These are phyloP conservation scores for Siniperca scherzeri DNA, from an alignment of 2,797 vertebrate species.

Conservation along the genomic window DNA sequence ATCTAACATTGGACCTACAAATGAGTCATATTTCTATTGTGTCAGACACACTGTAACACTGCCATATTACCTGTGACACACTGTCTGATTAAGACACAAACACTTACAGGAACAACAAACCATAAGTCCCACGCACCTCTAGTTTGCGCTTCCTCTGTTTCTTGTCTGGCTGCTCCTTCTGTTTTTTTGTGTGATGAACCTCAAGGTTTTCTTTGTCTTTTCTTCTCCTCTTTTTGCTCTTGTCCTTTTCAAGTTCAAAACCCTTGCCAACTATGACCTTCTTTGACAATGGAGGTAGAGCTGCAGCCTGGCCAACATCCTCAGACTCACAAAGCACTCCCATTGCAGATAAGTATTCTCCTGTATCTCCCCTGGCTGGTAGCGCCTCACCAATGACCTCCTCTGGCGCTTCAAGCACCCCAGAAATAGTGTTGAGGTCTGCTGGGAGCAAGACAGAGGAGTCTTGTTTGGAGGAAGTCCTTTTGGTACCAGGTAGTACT, in stretches of 20 bases:
- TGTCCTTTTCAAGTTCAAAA: slow-evolving; percentile 74
- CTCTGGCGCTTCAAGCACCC: slow-evolving; percentile 93
- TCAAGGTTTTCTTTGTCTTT: slow-evolving; percentile 86
- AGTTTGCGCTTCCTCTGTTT: slow-evolving; percentile 84
- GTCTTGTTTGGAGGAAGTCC: slow-evolving; percentile 74
- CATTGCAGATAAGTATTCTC: slow-evolving; percentile 66
- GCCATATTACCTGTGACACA: neutral
- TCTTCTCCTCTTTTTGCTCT: slow-evolving; percentile 84
- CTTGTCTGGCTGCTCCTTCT: slow-evolving; percentile 80
- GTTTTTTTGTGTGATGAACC: slow-evolving; percentile 74
- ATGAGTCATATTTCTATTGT: neutral
- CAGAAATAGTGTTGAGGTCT: slow-evolving; percentile 86
- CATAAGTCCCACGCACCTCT: slow-evolving; percentile 73
- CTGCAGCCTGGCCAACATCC: slow-evolving; percentile 54
- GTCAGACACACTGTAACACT: neutral
- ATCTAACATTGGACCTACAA: neutral
- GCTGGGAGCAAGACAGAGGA: slow-evolving; percentile 79
- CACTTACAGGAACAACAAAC: slow-evolving; percentile 38
- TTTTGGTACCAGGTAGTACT: slow-evolving; percentile 63
- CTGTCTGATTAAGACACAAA: neutral
- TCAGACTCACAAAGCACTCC: slow-evolving; percentile 75
- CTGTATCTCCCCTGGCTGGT: slow-evolving; percentile 68
- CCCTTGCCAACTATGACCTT: slow-evolving; percentile 65
- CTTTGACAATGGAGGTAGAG: slow-evolving; percentile 68
- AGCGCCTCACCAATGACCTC: slow-evolving; percentile 89